These are phyloP conservation scores for Myioborus melanocephalus DNA, from an alignment of 2,797 vertebrate species.

Conservation along the genomic window DNA sequence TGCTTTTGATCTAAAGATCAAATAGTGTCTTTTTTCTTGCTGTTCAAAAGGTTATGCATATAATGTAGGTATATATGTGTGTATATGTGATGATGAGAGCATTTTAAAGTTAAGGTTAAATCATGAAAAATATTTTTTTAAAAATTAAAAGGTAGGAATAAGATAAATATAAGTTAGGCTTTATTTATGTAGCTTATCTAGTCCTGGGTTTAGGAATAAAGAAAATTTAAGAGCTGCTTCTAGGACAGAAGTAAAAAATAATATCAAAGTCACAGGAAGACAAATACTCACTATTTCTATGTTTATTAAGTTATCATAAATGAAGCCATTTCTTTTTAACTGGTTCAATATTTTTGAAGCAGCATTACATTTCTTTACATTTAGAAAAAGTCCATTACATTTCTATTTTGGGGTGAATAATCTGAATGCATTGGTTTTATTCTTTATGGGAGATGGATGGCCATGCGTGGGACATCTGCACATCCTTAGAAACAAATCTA, in stretches of 20 bases:
- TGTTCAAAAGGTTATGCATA: background rate
- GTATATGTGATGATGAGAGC: background rate
- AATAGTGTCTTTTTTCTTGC: background rate
- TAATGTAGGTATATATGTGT: background rate
- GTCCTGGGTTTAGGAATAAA: background rate
- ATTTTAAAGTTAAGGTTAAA: background rate
- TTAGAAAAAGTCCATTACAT: accelerated
- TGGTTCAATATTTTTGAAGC: background rate
- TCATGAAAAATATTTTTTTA: background rate
- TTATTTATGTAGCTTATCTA: background rate
- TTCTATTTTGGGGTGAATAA: background rate
- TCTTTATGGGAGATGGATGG: accelerated
- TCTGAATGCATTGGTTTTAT: background rate
- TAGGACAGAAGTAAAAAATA: background rate
- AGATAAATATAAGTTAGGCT: background rate
- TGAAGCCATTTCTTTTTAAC: background rate
- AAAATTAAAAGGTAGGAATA: background rate
- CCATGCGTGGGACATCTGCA: background rate
- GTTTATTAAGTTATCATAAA: conserved; percentile 1
- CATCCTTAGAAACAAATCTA: background rate
- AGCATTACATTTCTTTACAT: background rate
- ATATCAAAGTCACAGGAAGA: background rate
- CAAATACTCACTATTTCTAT: background rate
- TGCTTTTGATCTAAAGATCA: background rate
- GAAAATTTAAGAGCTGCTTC: background rate